Conservation (phyloP, 1,140 invertebrate genomes). For the Drosophila lowei region DNA sequence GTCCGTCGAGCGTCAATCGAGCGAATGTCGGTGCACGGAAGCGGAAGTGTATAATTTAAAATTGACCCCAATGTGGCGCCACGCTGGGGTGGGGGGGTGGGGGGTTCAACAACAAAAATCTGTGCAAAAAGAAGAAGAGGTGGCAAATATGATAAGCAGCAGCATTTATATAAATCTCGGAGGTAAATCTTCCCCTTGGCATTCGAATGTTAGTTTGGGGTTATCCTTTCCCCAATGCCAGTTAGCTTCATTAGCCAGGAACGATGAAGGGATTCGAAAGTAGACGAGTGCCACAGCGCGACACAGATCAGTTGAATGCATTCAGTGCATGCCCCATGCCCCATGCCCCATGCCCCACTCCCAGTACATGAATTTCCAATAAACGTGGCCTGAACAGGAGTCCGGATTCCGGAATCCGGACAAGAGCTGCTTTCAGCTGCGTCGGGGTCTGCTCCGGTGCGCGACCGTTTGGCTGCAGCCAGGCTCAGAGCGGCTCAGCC, state of each 20-base stretch:
- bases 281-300: conserved; percentile 5
- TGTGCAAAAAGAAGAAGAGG: conserved; percentile 47
- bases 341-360: too few relatives aligned
- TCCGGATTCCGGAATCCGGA: too few relatives aligned
- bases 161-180: conserved; percentile 30
- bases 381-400: background rate
- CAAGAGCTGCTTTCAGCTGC: background rate
- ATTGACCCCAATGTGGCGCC: conserved; percentile 63
- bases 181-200: background rate
- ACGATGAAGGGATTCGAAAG: background rate
- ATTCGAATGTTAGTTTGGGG: too few relatives aligned
- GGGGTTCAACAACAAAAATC: conserved; percentile 25
- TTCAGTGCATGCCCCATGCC: conserved; percentile 2
- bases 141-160: conserved; percentile 69
- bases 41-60: conserved; percentile 81
- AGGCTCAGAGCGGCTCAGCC: conserved; percentile 71
- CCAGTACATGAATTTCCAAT: conserved; percentile 4
- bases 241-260: conserved; percentile 49
- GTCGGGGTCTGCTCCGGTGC: conserved; percentile 23
- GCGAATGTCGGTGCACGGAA: conserved; percentile 67
- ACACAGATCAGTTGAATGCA: conserved; percentile 24
- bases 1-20: conserved; percentile 62
- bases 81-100: background rate
- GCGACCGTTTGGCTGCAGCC: conserved; percentile 47
- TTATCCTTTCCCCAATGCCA: too few relatives aligned